Evolutionary conservation across 2,888 invertebrate genomes (phyloP), one percentile per base, ranked within the genome.

Genomic region (Reticulitermes lucifugus): DNA sequence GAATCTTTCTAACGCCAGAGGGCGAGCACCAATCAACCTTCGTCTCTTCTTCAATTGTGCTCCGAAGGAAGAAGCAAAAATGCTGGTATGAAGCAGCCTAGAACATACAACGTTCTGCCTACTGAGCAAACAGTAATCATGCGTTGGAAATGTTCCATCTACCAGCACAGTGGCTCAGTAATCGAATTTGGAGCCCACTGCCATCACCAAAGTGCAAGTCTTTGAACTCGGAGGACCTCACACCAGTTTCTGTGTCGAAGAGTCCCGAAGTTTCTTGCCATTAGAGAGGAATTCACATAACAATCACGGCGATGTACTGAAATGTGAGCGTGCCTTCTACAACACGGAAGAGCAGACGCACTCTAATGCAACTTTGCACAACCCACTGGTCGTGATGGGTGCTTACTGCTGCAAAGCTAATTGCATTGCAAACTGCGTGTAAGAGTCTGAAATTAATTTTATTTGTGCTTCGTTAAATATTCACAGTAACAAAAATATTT

Each of bases 81-180:
- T 41, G 6, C 14, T 73, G 73, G 29, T 41, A 73, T 41, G 73
- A 73, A 73, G 41, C 41, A 73, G 18, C 35, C 14, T 55, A 55
- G 55, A 55, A 55, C 55, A 55, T 55, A 55, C 55, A 55, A 55
- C 55, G 18, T 55, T 55, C 55, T 5, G 65, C 25, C n/a, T 25
- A 79, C 80, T 80, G 80, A 80, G 80, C 80, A 80, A 80, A 80
- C 51, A 80, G 80, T 80, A 80, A 80, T 80, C 80, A 80, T 80
- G 80, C 59, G 29, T 60, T 80, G 80, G 80, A 80, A 80, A 60
- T 41, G 60, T 80, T 80, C 80, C 80, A 80, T 80, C 55, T 60
- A 80, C 35, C 35, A 60, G 60, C 80, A 73, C 73, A 73, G 73
- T 73, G 14, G 80, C 35, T 60, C 60, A 21, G 60, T 80, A 80